Evolutionary conservation across 2,888 invertebrate genomes (phyloP), one percentile per base, ranked within the genome.

Genomic region (Formica aserva): DNA sequence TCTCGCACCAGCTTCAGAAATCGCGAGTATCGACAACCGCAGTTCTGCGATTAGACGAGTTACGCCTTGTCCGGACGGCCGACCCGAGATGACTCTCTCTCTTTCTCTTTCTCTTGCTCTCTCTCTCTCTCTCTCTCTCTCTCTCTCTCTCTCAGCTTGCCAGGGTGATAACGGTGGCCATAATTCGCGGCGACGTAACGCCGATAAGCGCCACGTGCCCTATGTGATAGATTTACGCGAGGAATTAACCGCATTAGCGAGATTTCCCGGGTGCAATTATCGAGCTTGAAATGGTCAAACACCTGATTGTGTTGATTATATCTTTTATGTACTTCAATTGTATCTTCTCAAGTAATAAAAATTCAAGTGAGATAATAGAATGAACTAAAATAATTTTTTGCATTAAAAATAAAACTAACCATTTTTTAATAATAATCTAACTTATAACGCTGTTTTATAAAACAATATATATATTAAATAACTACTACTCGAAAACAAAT

Each of bases 171-270:
- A 71, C 78, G 35, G 45, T 57, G 45, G 71, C 78, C 78, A 80
- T 71, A 80, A 80, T 71, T 80, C 78, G 78, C 60, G 71, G 60
- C 71, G 78, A 80, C 78, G 71, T 80, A 80, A 71, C 60, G 35
- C 71, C 78, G 78, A 80, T 80, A 80, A 80, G 78, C 78, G 60
- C 78, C 78, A 71, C 71, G 71, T 80, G 78, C 78, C 60, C 78
- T 26, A 26, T 48, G 48, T 80, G 78, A 80, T 80, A 71, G 78
- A 80, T 80, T 80, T 80, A 80, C 78, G 78, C 60, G 45, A 71
- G 78, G 60, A 71, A 80, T 80, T 80, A 80, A 80, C 71, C 71
- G 71, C 78, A 60, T 80, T 80, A 80, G 71, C 78, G 71, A 80
- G 78, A 80, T 80, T 80, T 71, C 78, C 60, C 45, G 45, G 60